Conservation (phyloP, 2,797 vertebrate species). For the Sphenodon punctatus region DNA sequence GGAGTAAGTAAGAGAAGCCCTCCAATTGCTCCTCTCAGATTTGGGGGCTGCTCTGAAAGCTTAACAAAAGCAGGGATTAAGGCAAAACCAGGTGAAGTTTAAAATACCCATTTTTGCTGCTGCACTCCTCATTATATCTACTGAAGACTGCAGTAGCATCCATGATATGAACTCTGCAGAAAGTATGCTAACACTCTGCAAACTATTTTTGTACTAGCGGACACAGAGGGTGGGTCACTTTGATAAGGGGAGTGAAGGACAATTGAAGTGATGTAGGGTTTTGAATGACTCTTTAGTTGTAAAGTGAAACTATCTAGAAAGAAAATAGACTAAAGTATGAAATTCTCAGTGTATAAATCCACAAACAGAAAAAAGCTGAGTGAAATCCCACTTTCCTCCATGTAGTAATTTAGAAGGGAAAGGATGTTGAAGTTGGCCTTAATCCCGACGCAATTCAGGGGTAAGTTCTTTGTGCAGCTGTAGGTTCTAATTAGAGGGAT, state of each 20-base stretch:
- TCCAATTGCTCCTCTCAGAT: too few relatives aligned
- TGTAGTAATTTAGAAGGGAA: not conserved
- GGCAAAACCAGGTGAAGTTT: too few relatives aligned
- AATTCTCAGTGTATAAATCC: not conserved
- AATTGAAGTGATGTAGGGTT: not conserved
- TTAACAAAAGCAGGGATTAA: too few relatives aligned
- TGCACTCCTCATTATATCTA: too few relatives aligned
- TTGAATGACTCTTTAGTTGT: too few relatives aligned
- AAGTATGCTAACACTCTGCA: not conserved
- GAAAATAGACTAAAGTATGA: not conserved
- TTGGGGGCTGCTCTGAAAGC: too few relatives aligned
- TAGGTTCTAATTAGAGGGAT: slow-evolving; percentile 3
- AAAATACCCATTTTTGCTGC: too few relatives aligned
- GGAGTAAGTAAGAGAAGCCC: too few relatives aligned
- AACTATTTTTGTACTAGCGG: not conserved
- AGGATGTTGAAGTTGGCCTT: not conserved
- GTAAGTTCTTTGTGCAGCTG: not conserved
- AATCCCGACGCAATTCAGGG: not conserved
- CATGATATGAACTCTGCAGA: not conserved
- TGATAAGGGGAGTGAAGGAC: not conserved
- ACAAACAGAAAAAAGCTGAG: not conserved
- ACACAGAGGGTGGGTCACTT: not conserved
- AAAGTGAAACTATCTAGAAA: not conserved
- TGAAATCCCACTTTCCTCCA: not conserved
- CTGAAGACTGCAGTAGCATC: not conserved